Percentiles rank a stretch among this genome's conserved stretches.
Evolutionary conservation across 2,888 invertebrate genomes (phyloP).

Genomic region (Graphium colonna): DNA sequence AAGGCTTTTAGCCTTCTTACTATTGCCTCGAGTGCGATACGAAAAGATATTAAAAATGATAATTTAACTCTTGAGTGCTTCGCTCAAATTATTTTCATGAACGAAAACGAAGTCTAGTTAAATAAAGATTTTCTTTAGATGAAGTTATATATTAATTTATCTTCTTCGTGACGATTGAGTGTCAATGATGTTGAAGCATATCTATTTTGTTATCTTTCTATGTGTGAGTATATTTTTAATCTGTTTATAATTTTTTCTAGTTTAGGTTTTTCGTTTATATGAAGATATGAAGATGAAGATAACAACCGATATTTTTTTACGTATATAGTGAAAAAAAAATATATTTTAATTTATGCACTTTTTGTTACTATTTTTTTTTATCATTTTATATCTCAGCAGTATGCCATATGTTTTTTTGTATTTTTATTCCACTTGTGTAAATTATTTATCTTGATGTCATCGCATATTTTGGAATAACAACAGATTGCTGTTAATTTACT

Average conservation of each 20-base stretch:
- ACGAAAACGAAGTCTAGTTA: neutral
- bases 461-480: too few relatives aligned
- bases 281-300: too few relatives aligned
- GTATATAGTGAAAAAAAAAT: too few relatives aligned
- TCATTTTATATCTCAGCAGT: too few relatives aligned
- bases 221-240: conserved; percentile 34
- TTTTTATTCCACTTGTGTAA: too few relatives aligned
- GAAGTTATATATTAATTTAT: neutral
- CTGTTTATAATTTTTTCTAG: neutral
- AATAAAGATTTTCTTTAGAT: neutral
- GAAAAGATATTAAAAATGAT: conserved; percentile 3
- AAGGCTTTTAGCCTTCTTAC: conserved; percentile 4
- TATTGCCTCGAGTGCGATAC: neutral
- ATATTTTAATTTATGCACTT: neutral
- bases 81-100: neutral
- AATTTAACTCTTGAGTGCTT: neutral
- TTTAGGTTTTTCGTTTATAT: too few relatives aligned
- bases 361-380: too few relatives aligned
- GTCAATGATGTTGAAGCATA: conserved; percentile 25
- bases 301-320: too few relatives aligned
- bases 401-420: too few relatives aligned
- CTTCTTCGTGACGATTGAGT: neutral
- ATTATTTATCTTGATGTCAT: too few relatives aligned
- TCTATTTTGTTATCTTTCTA: conserved; percentile 34
- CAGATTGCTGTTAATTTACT: too few relatives aligned